Conservation (phyloP, 1,140 invertebrate species). For the Parasteatoda tepidariorum region DNA sequence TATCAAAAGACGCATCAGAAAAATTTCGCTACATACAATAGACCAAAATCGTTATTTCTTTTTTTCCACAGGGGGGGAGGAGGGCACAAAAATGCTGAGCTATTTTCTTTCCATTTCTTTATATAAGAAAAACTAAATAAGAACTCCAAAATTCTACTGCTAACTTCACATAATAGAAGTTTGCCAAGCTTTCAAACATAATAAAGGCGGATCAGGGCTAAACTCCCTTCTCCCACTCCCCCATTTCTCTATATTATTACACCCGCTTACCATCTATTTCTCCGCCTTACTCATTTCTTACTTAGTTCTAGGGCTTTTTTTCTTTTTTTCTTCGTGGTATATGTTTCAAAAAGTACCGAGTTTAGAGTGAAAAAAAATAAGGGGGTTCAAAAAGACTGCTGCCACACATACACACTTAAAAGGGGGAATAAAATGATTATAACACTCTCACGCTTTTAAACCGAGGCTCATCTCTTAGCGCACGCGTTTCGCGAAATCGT, state of each 20-base stretch:
- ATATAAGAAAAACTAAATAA: conserved; percentile 1
- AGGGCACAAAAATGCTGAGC: conserved; percentile 17
- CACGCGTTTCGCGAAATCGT: conserved; percentile 9
- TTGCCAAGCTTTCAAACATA: conserved; percentile 10
- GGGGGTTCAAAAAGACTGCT: not conserved
- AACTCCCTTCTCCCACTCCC: no score
- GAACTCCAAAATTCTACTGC: conserved; percentile 7
- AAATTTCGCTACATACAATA: not conserved
- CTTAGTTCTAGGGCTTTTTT: not conserved
- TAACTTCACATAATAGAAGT: conserved; percentile 38
- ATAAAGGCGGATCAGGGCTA: conserved; percentile 29
- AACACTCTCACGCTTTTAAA: conserved; percentile 36
- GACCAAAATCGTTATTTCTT: conserved; percentile 45
- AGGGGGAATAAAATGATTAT: conserved; percentile 42
- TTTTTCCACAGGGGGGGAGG: not conserved
- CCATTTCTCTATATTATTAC: no score
- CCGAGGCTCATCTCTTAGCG: not conserved
- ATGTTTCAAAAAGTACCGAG: not conserved
- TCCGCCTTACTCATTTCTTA: conserved; percentile 1
- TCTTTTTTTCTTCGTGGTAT: not conserved
- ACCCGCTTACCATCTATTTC: no score
- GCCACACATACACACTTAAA: no score
- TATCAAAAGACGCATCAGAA: not conserved
- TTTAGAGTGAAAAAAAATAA: no score
- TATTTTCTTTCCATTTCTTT: conserved; percentile 14